Percentiles rank a stretch among this genome's conserved stretches.
phyloP scores from a whole-genome alignment of 2,113 vertebrate species.

The Tetrao urogallus region DNA sequence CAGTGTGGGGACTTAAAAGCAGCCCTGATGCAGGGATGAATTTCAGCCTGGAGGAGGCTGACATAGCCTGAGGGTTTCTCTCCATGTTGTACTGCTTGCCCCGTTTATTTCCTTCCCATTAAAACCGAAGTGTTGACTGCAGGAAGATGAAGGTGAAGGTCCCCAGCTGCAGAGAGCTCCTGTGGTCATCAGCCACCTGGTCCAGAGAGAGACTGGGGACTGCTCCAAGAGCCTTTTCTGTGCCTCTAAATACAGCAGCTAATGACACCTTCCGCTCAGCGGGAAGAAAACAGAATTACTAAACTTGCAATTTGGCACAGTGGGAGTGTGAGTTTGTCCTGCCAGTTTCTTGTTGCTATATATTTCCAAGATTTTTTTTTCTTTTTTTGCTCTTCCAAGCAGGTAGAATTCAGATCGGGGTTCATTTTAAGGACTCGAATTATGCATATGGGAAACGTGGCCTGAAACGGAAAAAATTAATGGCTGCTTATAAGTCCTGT shows the following conservation, averaged over 20 bases:
- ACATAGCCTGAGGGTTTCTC: background rate
- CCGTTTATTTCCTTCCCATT: background rate
- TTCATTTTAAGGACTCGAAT: conserved; percentile 41
- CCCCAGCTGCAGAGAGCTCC: conserved; percentile 54
- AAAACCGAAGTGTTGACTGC: background rate
- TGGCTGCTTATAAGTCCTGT: background rate
- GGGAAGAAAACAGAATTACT: conserved; percentile 70
- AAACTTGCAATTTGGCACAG: conserved; percentile 71
- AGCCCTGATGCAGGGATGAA: background rate
- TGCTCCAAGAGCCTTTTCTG: conserved; percentile 67
- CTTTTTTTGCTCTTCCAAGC: background rate
- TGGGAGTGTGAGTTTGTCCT: conserved; percentile 67
- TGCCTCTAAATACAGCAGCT: conserved; percentile 64
- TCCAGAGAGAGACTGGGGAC: conserved; percentile 39
- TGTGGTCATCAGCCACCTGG: conserved; percentile 54
- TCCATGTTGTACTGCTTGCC: background rate
- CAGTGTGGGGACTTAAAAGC: background rate
- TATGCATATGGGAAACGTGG: background rate
- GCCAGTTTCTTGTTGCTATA: conserved; percentile 65
- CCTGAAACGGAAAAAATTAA: background rate
- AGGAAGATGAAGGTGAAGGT: conserved; percentile 55
- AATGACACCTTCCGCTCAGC: conserved; percentile 64
- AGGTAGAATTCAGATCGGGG: conserved; percentile 16
- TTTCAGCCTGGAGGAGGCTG: background rate
- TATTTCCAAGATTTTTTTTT: conserved; percentile 41